Percentiles rank a stretch among this genome's conserved stretches.
These are phyloP conservation scores for Protosalanx chinensis DNA, from an alignment of 2,797 vertebrate genomes.

Conservation along the genomic window DNA sequence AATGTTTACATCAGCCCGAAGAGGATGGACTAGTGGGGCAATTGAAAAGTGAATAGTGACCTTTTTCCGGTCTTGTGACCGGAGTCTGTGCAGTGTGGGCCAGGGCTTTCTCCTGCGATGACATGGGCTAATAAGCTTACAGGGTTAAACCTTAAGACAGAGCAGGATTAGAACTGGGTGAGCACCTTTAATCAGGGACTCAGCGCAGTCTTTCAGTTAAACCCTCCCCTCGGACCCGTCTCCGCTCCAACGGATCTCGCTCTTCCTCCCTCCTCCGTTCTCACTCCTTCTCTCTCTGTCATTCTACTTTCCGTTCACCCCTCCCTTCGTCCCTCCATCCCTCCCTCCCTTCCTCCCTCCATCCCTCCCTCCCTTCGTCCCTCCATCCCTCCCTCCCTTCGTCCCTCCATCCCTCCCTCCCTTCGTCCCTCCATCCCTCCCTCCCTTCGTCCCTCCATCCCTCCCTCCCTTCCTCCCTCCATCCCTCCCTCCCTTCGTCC, in stretches of 20 bases:
- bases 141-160: constrained; percentile 69
- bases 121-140: constrained; percentile 68
- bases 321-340: no score
- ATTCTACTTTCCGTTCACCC: not conserved
- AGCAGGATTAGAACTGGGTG: constrained; percentile 62
- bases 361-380: no score
- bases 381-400: not conserved
- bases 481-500: no score
- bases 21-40: constrained; percentile 7
- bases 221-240: constrained; percentile 34
- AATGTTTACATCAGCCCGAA: constrained; percentile 15
- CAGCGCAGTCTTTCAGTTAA: constrained; percentile 36
- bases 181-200: constrained; percentile 68
- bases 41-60: not conserved
- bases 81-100: not conserved
- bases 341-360: constrained; percentile 14
- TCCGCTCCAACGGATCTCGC: constrained; percentile 32
- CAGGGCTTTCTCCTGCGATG: constrained; percentile 21
- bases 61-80: constrained; percentile 13
- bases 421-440: no score
- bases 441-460: not conserved
- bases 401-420: not conserved
- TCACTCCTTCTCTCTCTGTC: constrained; percentile 19
- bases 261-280: not conserved
- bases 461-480: not conserved